These are phyloP conservation scores for Daktulosphaira vitifoliae DNA, from an alignment of 1,140 invertebrate genomes.

Conservation along the genomic window DNA sequence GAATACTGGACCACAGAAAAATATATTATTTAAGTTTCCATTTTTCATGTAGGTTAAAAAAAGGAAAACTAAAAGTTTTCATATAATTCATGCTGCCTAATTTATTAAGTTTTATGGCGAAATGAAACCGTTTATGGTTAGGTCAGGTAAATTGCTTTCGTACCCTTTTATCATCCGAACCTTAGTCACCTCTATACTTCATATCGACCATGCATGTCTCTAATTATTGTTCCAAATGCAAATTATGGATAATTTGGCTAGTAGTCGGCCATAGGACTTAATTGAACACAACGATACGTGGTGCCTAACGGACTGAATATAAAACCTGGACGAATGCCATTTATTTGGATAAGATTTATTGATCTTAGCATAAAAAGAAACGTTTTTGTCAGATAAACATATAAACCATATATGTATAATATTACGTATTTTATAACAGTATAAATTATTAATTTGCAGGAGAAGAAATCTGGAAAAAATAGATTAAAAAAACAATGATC, in stretches of 20 bases:
- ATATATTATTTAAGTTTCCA: no score
- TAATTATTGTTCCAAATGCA: not conserved
- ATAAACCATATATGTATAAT: not conserved
- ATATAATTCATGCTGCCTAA: no score
- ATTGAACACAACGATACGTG: not conserved
- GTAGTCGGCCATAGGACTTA: not conserved
- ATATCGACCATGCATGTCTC: not conserved
- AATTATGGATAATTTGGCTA: slow-evolving; percentile 22
- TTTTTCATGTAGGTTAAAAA: no score
- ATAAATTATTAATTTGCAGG: slow-evolving; percentile 6
- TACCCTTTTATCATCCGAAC: no score
- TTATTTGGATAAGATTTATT: slow-evolving; percentile 21
- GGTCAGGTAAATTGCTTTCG: no score
- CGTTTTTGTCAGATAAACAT: not conserved
- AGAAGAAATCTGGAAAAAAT: not conserved
- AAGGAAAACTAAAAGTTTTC: no score
- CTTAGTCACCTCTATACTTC: no score
- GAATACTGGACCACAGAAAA: no score
- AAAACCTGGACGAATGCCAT: slow-evolving; percentile 23
- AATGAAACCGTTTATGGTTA: no score
- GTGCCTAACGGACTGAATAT: slow-evolving; percentile 4
- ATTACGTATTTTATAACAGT: not conserved
- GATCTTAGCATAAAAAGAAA: slow-evolving; percentile 24
- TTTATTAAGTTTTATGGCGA: no score
- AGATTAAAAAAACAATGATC: not conserved